phyloP scores from a whole-genome alignment of 1,140 invertebrate genomes.

The Drosophila lowei region DNA sequence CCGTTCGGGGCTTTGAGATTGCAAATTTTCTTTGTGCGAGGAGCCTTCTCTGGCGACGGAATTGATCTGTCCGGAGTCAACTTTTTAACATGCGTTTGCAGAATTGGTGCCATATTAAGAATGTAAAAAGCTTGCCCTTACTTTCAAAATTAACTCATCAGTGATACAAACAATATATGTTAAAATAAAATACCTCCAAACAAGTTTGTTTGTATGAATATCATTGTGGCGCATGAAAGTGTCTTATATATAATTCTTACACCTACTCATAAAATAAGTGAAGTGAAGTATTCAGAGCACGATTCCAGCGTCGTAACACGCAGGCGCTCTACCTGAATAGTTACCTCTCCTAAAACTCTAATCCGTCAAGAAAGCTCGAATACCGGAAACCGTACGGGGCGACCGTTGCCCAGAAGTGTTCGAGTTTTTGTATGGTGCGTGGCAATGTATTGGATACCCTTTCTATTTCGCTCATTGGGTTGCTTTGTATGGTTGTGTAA shows the following conservation, averaged over 20 bases:
- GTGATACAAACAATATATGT: too few relatives aligned
- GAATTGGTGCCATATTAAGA: too few relatives aligned
- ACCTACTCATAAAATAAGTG: slow-evolving; percentile 49
- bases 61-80: too few relatives aligned
- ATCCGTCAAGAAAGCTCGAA: background rate
- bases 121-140: too few relatives aligned
- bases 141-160: too few relatives aligned
- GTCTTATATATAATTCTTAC: slow-evolving; percentile 40
- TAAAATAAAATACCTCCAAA: too few relatives aligned
- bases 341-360: slow-evolving; percentile 27
- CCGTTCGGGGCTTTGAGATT: too few relatives aligned
- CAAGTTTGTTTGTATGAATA: too few relatives aligned
- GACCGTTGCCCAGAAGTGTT: slow-evolving; percentile 24
- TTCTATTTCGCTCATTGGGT: slow-evolving; percentile 69
- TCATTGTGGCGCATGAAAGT: slow-evolving; percentile 8
- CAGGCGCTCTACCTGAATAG: slow-evolving; percentile 52
- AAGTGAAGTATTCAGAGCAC: slow-evolving; percentile 32
- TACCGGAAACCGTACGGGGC: background rate
- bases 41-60: too few relatives aligned
- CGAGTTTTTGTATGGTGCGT: slow-evolving; percentile 26
- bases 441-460: slow-evolving; percentile 72
- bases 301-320: slow-evolving; percentile 49
- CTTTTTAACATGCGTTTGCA: too few relatives aligned
- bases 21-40: too few relatives aligned
- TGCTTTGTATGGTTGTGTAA: slow-evolving; percentile 69